Percentiles rank a stretch among this genome's conserved stretches.
Evolutionary conservation across 2,113 vertebrate genomes (phyloP).

Genomic region (Nyctibius bracteatus): DNA sequence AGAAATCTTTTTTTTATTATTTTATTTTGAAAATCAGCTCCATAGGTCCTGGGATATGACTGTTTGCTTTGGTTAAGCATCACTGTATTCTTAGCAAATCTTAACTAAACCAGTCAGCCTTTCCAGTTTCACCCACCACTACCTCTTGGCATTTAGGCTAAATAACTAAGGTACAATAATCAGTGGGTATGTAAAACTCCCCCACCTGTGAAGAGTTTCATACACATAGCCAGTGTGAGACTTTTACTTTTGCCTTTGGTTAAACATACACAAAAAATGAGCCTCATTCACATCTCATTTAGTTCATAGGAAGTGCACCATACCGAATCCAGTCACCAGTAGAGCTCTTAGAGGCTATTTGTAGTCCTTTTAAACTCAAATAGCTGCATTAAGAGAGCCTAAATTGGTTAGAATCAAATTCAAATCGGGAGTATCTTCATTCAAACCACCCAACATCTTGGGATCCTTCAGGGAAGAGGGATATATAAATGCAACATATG

Average conservation of each 20-base stretch:
- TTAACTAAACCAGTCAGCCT: not conserved
- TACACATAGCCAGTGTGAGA: not conserved
- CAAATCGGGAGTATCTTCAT: not conserved
- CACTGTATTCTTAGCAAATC: not conserved
- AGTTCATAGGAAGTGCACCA: not conserved
- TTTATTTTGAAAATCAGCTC: not conserved
- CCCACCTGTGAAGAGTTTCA: not conserved
- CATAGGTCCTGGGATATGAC: not conserved
- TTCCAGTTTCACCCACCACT: not conserved
- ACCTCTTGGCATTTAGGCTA: not conserved
- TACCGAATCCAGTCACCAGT: accelerated
- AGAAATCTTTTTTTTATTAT: not conserved
- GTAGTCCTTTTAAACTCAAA: not conserved
- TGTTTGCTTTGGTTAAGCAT: slow-evolving; percentile 30
- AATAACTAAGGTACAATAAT: not conserved
- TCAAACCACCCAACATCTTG: not conserved
- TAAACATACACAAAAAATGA: not conserved
- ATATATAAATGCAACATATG: not conserved
- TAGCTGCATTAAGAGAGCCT: not conserved
- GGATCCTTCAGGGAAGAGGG: not conserved
- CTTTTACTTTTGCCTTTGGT: not conserved
- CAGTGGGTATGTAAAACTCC: not conserved
- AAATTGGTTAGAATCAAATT: not conserved
- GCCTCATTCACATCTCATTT: not conserved
- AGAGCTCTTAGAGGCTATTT: not conserved